Conservation (phyloP, 2,888 invertebrate genomes). For the Hecatera dysodea region DNA sequence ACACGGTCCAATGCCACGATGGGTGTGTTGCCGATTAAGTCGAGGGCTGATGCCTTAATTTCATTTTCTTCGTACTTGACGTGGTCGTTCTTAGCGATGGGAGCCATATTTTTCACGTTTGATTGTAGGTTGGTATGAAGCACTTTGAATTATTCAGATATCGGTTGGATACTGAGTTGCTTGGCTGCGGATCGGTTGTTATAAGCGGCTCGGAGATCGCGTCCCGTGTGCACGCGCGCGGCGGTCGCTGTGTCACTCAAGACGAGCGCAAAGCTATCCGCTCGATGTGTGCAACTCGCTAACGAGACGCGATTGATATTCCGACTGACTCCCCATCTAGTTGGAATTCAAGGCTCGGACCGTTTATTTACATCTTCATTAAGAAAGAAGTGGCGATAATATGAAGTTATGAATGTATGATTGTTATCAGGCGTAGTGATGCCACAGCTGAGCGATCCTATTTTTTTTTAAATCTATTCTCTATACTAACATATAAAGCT, state of each 20-base stretch:
- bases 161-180: slow-evolving; percentile 59
- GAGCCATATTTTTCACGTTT: slow-evolving; percentile 63
- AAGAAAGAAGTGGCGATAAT: slow-evolving; percentile 29
- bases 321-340: slow-evolving; percentile 28
- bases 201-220: slow-evolving; percentile 57
- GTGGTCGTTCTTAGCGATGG: slow-evolving; percentile 73
- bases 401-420: slow-evolving; percentile 27
- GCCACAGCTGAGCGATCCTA: background rate
- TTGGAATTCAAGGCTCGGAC: slow-evolving; percentile 58
- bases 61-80: slow-evolving; percentile 72
- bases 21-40: slow-evolving; percentile 87
- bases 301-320: slow-evolving; percentile 52
- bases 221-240: slow-evolving; percentile 55
- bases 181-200: slow-evolving; percentile 30
- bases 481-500: too few relatives aligned
- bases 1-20: slow-evolving; percentile 86
- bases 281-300: slow-evolving; percentile 43
- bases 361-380: slow-evolving; percentile 70
- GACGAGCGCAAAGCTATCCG: slow-evolving; percentile 53
- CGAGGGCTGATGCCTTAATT: slow-evolving; percentile 85
- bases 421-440: slow-evolving; percentile 24
- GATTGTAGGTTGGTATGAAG: slow-evolving; percentile 30
- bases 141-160: slow-evolving; percentile 61
- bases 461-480: too few relatives aligned
- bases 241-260: slow-evolving; percentile 27